These are phyloP conservation scores for Crossocerus cetratus DNA, from an alignment of 2,888 invertebrate species.

Conservation along the genomic window DNA sequence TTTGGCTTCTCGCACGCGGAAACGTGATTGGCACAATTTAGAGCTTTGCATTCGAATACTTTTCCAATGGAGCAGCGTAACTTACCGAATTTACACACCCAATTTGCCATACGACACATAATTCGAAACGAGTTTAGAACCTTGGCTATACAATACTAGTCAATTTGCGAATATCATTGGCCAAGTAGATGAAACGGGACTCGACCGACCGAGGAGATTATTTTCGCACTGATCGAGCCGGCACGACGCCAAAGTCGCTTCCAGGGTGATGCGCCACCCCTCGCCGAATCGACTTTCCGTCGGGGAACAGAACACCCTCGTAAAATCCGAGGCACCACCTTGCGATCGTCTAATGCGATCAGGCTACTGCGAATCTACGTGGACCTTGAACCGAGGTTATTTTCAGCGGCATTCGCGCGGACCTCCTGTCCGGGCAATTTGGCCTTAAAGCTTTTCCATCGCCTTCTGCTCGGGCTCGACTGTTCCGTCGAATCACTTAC, in stretches of 20 bases:
- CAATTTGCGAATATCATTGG: too few species aligned
- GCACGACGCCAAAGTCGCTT: constrained; percentile 42
- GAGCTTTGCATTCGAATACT: constrained; percentile 47
- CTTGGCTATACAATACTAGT: too few species aligned
- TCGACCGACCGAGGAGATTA: neutral
- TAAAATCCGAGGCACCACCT: constrained; percentile 41
- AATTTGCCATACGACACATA: too few species aligned
- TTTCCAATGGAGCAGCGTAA: constrained; percentile 7
- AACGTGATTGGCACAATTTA: constrained; percentile 39
- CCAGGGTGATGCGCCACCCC: constrained; percentile 37
- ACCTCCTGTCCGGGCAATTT: neutral
- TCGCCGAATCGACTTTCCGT: constrained; percentile 31
- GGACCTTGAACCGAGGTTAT: constrained; percentile 35
- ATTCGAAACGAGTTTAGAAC: too few species aligned
- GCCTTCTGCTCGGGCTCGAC: neutral
- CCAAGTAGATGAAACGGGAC: neutral
- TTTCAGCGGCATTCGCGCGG: constrained; percentile 10
- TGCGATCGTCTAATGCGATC: constrained; percentile 10
- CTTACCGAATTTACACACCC: neutral
- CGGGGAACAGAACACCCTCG: constrained; percentile 38
- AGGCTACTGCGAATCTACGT: neutral
- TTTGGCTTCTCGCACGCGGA: constrained; percentile 22
- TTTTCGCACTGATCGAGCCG: constrained; percentile 24
- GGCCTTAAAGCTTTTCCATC: neutral
- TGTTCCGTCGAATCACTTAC: neutral